These are phyloP conservation scores for Antechinus stuartii DNA, from an alignment of 2,113 vertebrate species.

Conservation along the genomic window DNA sequence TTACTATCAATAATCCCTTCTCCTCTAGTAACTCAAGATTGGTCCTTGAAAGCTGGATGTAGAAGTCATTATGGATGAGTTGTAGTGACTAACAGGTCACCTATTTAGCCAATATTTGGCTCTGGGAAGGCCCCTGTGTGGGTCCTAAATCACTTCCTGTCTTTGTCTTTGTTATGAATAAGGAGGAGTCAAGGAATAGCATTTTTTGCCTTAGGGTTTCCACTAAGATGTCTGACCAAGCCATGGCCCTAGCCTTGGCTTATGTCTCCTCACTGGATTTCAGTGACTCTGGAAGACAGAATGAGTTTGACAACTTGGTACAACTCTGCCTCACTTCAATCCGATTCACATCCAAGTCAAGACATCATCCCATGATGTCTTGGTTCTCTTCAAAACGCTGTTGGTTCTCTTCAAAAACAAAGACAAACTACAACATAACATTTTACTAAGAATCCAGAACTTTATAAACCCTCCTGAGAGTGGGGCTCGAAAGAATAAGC, in stretches of 20 bases:
- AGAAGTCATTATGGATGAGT: not conserved
- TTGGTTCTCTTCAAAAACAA: too few species aligned
- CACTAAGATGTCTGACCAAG: not conserved
- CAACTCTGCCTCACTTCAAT: too few species aligned
- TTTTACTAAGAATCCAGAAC: conserved; percentile 11
- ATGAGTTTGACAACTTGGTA: too few species aligned
- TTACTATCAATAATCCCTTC: not conserved
- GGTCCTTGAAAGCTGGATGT: not conserved
- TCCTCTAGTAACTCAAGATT: conserved; percentile 27
- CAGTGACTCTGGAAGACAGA: too few species aligned
- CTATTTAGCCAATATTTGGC: not conserved
- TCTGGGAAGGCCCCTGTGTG: not conserved
- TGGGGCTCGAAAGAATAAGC: conserved; percentile 43
- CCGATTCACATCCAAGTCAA: too few species aligned
- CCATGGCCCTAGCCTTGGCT: too few species aligned
- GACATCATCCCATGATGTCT: too few species aligned
- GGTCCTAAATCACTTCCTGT: not conserved
- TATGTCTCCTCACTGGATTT: too few species aligned
- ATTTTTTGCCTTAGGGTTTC: conserved; percentile 40
- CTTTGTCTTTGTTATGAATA: conserved; percentile 30
- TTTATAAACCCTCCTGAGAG: conserved; percentile 23
- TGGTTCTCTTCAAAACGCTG: too few species aligned
- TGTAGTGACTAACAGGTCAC: not conserved
- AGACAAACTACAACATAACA: too few species aligned
- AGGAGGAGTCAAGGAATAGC: conserved; percentile 22